A percentile compares a stretch with the other conserved stretches of the same genome.
Evolutionary conservation across 2,888 invertebrate species (phyloP).

Genomic region (Sarcophaga variegata): DNA sequence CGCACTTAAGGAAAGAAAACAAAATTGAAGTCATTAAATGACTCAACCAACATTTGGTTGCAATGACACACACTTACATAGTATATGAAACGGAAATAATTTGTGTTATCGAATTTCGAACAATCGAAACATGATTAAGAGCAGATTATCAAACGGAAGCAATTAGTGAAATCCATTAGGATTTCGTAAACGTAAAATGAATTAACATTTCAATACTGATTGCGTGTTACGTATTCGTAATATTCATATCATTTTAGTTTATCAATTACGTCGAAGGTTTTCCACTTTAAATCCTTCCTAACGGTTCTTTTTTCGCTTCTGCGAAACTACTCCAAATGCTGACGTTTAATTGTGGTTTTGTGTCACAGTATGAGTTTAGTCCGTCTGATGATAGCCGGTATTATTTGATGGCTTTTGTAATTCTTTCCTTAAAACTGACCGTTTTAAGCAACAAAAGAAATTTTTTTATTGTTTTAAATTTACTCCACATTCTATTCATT

Average conservation of each 20-base stretch:
- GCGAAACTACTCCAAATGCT: not conserved
- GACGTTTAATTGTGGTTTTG: slow-evolving; percentile 52
- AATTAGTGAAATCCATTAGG: slow-evolving; percentile 57
- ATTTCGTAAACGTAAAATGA: not conserved
- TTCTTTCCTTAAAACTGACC: not conserved
- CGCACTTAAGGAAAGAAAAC: slow-evolving; percentile 26
- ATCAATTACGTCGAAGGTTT: not conserved
- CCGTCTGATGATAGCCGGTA: slow-evolving; percentile 44
- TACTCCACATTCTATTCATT: slow-evolving; percentile 25
- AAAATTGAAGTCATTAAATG: slow-evolving; percentile 34
- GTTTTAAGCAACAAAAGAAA: slow-evolving; percentile 1
- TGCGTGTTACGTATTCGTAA: too few relatives aligned
- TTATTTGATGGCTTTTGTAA: slow-evolving; percentile 40
- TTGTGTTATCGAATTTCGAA: not conserved
- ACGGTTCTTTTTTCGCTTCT: slow-evolving; percentile 32
- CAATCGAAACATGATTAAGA: not conserved
- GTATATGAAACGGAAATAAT: slow-evolving; percentile 21
- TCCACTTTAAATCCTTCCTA: not conserved
- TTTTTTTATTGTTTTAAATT: slow-evolving; percentile 23
- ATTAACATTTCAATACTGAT: too few relatives aligned
- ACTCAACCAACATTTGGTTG: slow-evolving; percentile 60
- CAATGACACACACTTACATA: not conserved
- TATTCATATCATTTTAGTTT: not conserved
- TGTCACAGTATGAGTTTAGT: slow-evolving; percentile 52
- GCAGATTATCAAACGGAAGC: slow-evolving; percentile 58